Base-by-base conservation (phyloP, 2,113 vertebrate species). In the Edolisoma coerulescens region DNA sequence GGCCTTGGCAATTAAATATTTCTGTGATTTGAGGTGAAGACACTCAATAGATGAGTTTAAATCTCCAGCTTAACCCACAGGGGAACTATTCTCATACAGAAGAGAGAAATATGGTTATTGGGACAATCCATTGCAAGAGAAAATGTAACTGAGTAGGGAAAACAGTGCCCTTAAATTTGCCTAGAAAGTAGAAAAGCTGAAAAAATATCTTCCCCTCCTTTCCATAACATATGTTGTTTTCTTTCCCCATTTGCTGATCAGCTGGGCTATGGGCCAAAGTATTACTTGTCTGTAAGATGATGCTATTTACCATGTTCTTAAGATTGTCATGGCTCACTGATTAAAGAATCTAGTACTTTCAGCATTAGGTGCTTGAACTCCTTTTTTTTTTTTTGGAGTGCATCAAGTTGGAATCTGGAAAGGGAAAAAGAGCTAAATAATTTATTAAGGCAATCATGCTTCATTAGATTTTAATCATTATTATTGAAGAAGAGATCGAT, bases 391-490 rank as follows among this genome's bases (percentile, higher is more conserved):
- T 47, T 60, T 30, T 85, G 10, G 32, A 57, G 45, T 64, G 19
- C 32, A 47, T 44, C 1, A 17, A 84, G 12, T 69, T 95, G 61
- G 32, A 70, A 91, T 80, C 30, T 49, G n/a, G 69, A 65, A 54
- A 75, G 12, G 16, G 74, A 68, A 89, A 60, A 39, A 50, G 22
- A 69, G 26, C 20, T 85, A 57, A 95, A 94, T 95, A 96, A 95
- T 96, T 97, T 96, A 95, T 84, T 92, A 92, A 53, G 65, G 35
- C 59, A 93, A 88, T 78, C 89, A 63, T 87, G 37, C 76, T 85
- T 71, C 41, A 67, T 89, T 90, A 94, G 91, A 82, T 91, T 96
- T 79, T 96, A 91, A 96, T 95, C 79, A 84, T 87, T 96, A 91
- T 90, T 89, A 92, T 94, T 96, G 86, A 95, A 94, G 64, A 50